A percentile compares a stretch with the other conserved stretches of the same genome.
Conservation (phyloP, 2,797 vertebrate species). For the Sebastes vulpes region DNA sequence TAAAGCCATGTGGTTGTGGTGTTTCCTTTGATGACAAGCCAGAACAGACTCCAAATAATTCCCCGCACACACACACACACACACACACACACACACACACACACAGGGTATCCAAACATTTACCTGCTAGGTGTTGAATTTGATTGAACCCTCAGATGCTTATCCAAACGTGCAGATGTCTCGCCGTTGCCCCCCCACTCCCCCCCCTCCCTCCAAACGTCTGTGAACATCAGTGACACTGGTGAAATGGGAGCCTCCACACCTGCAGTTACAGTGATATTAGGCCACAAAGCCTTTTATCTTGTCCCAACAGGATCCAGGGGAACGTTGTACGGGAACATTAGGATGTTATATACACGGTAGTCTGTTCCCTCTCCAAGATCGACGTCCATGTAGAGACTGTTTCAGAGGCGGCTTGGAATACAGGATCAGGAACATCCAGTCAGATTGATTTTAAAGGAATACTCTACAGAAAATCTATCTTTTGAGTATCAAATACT, state of each 20-base stretch:
- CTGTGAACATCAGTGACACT: constrained; percentile 72
- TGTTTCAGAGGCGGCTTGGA: no score
- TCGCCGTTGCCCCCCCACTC: constrained; percentile 35
- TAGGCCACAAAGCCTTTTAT: constrained; percentile 68
- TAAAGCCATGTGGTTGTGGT: constrained; percentile 39
- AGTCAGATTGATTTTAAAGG: no score
- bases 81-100: constrained; percentile 1
- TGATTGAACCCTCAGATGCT: constrained; percentile 79
- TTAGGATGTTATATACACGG: constrained; percentile 35
- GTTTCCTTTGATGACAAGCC: constrained; percentile 72
- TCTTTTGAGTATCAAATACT: no score
- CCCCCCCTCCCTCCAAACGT: neutral
- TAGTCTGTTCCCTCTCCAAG: constrained; percentile 24
- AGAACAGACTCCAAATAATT: constrained; percentile 48
- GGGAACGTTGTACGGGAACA: constrained; percentile 49
- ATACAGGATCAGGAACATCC: no score
- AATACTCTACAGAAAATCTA: no score
- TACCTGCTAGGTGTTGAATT: constrained; percentile 80
- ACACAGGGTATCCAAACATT: constrained; percentile 71
- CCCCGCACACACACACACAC: neutral
- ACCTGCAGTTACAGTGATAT: constrained; percentile 72
- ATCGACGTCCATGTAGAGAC: constrained; percentile 1
- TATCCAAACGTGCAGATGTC: constrained; percentile 84
- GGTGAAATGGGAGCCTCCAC: constrained; percentile 74
- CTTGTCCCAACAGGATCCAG: constrained; percentile 72